Conservation (phyloP, 2,797 vertebrate genomes). For the Delichon dasypus region DNA sequence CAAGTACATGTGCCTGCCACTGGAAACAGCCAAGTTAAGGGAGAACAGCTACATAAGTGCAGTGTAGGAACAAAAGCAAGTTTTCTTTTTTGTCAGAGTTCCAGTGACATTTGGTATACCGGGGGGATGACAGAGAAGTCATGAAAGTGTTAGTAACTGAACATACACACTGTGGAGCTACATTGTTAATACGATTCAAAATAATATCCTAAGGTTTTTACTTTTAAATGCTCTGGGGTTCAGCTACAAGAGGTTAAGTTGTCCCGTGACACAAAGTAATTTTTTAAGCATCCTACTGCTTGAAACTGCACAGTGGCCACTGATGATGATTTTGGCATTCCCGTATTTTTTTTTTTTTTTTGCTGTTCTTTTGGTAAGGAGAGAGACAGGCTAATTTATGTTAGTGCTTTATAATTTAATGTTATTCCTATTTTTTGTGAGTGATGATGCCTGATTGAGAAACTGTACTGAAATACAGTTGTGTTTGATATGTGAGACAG, state of each 20-base stretch:
- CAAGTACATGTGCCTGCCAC: not conserved
- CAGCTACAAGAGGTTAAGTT: not conserved
- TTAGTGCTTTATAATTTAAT: not conserved
- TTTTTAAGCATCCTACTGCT: not conserved
- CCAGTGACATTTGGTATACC: not conserved
- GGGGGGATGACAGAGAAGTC: not conserved
- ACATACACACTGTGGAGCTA: not conserved
- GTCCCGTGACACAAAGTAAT: not conserved
- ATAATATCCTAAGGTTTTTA: not conserved
- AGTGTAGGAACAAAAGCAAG: not conserved
- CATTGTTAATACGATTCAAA: not conserved
- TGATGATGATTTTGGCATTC: not conserved
- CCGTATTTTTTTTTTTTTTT: not conserved
- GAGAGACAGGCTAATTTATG: not conserved
- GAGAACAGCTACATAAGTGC: not conserved
- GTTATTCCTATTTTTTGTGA: not conserved
- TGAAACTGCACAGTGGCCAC: fast-evolving
- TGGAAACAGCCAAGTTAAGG: not conserved
- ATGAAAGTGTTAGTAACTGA: not conserved
- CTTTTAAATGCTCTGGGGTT: not conserved
- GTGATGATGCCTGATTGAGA: not conserved
- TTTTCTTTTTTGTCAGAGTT: not conserved
- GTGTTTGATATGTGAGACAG: not conserved
- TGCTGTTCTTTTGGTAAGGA: not conserved
- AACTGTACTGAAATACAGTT: not conserved